Evolutionary conservation across 2,113 vertebrate species (phyloP), one percentile per base, ranked within the genome.

Genomic region (Serinus canaria): DNA sequence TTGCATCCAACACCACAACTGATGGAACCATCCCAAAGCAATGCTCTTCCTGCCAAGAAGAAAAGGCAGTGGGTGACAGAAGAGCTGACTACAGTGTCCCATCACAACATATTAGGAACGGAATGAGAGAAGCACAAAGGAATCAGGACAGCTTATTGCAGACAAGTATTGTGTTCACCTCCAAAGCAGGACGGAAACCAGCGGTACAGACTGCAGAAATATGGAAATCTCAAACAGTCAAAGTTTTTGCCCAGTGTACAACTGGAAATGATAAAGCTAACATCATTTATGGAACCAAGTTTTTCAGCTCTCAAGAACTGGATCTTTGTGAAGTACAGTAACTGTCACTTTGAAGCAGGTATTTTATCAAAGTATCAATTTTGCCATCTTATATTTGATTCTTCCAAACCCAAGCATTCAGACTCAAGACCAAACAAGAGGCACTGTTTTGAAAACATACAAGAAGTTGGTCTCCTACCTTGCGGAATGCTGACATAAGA

Each of bases 401-500:
- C 37, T 68, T 73, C 58, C 27, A 47, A 82, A 74, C 7, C 41
- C 43, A 84, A 81, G 64, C 49, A 30, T 10, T 68, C n/a, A 28
- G 13, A 63, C 49, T 62, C 67, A 27, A 76, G 59, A 37, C 4
- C 14, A 84, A 49, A 75, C 2, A 1, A 76, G 50, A 66, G 44
- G 83, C 25, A 9, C 6, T 33, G 14, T 24, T 89, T 56, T 37
- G 44, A 47, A 81, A 68, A 64, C 44, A 50, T 3, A 15, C 21
- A 28, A 7, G 50, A 28, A 66, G 10, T 0, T 43, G 60, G 33
- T 18, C n/a, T 88, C 83, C 94, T 95, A 99, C 99, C 98, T 99
- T 99, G 74, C 99, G 99, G 96, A 99, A 99, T 1, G 99, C 99
- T 90, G 99, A 99, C 99, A 99, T 99, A 13, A 99, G 99, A 6